These are phyloP conservation scores for Lithobius niger DNA, from an alignment of 1,140 invertebrate genomes.

Conservation along the genomic window DNA sequence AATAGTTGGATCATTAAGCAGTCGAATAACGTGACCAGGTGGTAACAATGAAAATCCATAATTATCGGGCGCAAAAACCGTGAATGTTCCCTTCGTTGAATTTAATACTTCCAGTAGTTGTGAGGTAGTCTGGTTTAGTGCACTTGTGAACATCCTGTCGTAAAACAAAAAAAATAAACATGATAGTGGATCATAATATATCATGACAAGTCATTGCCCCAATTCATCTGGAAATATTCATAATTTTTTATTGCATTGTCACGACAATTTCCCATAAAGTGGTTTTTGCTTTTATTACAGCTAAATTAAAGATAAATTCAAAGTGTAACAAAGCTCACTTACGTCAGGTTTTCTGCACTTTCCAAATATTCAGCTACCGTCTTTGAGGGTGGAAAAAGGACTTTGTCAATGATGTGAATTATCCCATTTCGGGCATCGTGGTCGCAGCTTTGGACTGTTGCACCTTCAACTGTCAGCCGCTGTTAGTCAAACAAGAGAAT, in stretches of 20 bases:
- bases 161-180: constrained; percentile 2
- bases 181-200: no score
- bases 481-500: constrained; percentile 22
- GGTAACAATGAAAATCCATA: constrained; percentile 53
- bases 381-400: constrained; percentile 53
- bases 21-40: constrained; percentile 42
- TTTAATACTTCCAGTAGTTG: constrained; percentile 2
- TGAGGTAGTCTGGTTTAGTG: background rate
- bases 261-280: no score
- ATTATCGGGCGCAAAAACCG: constrained; percentile 70
- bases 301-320: background rate
- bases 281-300: no score
- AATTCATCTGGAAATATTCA: no score
- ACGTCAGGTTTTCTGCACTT: background rate
- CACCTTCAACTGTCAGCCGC: constrained; percentile 70
- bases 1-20: constrained; percentile 23
- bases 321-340: background rate
- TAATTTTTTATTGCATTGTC: no score
- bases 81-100: constrained; percentile 44
- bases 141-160: background rate
- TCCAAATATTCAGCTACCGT: background rate
- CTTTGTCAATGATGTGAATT: constrained; percentile 69
- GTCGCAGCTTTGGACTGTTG: constrained; percentile 59
- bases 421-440: constrained; percentile 64
- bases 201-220: no score